Conservation (phyloP, 2,888 invertebrate genomes). For the Suillia variegata region DNA sequence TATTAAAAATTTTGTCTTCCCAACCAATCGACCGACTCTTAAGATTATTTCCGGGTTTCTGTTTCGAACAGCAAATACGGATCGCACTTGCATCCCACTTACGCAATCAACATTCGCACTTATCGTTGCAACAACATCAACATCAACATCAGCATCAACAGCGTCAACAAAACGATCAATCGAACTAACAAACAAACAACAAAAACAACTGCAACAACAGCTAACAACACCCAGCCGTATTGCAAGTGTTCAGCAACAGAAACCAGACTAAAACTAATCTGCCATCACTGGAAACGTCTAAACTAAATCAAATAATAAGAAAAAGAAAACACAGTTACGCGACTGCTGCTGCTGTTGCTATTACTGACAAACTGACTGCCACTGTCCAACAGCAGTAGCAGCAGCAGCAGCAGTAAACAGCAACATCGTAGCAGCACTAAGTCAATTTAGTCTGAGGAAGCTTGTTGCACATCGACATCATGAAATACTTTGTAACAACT, state of each 20-base stretch:
- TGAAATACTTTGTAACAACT: not conserved
- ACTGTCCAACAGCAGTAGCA: not conserved
- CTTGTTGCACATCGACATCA: not conserved
- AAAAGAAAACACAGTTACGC: slow-evolving; percentile 9
- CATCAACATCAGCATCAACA: not conserved
- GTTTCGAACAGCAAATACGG: too few species aligned
- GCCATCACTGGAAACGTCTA: not conserved
- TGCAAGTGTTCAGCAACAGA: not conserved
- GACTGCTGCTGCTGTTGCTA: too few species aligned
- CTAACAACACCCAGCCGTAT: not conserved
- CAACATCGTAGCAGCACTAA: too few species aligned
- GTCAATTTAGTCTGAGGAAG: too few species aligned
- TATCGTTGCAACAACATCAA: too few species aligned
- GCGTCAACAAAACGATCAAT: not conserved
- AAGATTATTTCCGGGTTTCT: too few species aligned
- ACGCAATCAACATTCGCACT: too few species aligned
- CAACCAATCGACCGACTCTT: too few species aligned
- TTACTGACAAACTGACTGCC: not conserved
- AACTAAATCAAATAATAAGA: slow-evolving; percentile 11
- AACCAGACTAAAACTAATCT: not conserved
- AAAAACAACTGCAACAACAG: not conserved
- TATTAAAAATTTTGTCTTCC: too few species aligned
- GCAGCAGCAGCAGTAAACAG: too few species aligned
- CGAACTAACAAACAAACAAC: not conserved
- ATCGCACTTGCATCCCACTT: too few species aligned